These are phyloP conservation scores for Drosophila malerkotliana DNA, from an alignment of 1,140 invertebrate species.

Conservation along the genomic window DNA sequence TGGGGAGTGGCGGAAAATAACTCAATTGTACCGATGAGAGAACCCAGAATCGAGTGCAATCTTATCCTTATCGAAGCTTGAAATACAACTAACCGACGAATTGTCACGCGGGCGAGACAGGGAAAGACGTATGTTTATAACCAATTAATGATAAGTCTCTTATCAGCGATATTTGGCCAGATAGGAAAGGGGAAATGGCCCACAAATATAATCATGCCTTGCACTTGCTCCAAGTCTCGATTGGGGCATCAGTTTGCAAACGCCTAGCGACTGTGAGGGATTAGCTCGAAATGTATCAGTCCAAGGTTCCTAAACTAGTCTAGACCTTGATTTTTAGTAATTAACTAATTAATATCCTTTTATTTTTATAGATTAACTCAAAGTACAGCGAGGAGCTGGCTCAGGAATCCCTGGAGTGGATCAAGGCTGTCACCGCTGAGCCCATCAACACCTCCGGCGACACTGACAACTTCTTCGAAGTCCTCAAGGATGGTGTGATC, in stretches of 20 bases:
- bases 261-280: slow-evolving; percentile 4
- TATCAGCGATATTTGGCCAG: slow-evolving; percentile 57
- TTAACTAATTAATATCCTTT: slow-evolving; percentile 4
- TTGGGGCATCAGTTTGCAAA: slow-evolving; percentile 38
- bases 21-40: slow-evolving; percentile 2
- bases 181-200: slow-evolving; percentile 49
- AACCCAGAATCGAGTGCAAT: slow-evolving; percentile 37
- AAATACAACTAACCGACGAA: slow-evolving; percentile 54
- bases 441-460: slow-evolving; percentile 92
- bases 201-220: slow-evolving; percentile 21
- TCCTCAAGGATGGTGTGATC: slow-evolving; percentile 92
- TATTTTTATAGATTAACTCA: slow-evolving; percentile 91
- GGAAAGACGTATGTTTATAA: slow-evolving; percentile 44
- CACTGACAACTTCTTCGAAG: slow-evolving; percentile 96
- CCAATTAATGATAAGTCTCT: slow-evolving; percentile 65
- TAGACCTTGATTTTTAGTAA: not conserved
- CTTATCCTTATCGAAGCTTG: slow-evolving; percentile 61
- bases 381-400: slow-evolving; percentile 98
- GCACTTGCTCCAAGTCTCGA: slow-evolving; percentile 41
- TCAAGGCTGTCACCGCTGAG: slow-evolving; percentile 92
- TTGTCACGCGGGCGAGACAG: slow-evolving; percentile 27
- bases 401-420: slow-evolving; percentile 95
- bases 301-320: slow-evolving; percentile 48
- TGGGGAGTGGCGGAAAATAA: slow-evolving; percentile 33
- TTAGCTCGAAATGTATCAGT: slow-evolving; percentile 53